Percentiles rank a stretch among this genome's conserved stretches.
Evolutionary conservation across 2,797 vertebrate species (phyloP).

Genomic region (Taenioides sp.): DNA sequence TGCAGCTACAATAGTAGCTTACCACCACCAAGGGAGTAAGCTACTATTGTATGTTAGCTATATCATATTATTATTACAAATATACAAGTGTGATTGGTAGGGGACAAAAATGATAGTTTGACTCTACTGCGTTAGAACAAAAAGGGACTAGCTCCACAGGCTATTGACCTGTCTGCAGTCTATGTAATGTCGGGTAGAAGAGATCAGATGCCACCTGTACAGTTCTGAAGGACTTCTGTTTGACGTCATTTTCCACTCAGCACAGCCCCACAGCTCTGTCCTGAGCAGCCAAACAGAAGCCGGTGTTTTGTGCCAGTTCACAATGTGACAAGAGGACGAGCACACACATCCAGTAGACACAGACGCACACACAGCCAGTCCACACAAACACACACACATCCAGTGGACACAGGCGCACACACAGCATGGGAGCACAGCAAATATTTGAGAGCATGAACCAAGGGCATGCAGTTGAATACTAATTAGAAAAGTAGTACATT

Average conservation of each 20-base stretch:
- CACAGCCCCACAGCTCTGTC: conserved; percentile 48
- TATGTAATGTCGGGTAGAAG: conserved; percentile 12
- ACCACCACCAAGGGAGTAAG: no score
- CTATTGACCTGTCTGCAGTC: no score
- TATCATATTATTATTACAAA: no score
- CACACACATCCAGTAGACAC: no score
- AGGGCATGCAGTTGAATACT: conserved; percentile 37
- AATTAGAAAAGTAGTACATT: not conserved
- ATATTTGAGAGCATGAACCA: conserved; percentile 50
- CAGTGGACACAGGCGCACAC: not conserved
- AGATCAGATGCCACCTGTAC: conserved; percentile 57
- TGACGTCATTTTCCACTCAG: conserved; percentile 61
- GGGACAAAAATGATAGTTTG: no score
- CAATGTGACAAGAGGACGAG: conserved; percentile 47
- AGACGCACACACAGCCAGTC: not conserved
- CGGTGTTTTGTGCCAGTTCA: conserved; percentile 43
- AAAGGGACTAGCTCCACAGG: no score
- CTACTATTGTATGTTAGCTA: no score
- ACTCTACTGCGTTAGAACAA: no score
- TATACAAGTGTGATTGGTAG: no score
- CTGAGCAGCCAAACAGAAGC: conserved; percentile 51
- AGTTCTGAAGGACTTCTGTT: conserved; percentile 44
- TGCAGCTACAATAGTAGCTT: no score
- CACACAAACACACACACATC: no score
- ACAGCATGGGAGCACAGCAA: conserved; percentile 25